Evolutionary conservation across 2,888 invertebrate species (phyloP), one percentile per base, ranked within the genome.

Genomic region (Graphium colonna): DNA sequence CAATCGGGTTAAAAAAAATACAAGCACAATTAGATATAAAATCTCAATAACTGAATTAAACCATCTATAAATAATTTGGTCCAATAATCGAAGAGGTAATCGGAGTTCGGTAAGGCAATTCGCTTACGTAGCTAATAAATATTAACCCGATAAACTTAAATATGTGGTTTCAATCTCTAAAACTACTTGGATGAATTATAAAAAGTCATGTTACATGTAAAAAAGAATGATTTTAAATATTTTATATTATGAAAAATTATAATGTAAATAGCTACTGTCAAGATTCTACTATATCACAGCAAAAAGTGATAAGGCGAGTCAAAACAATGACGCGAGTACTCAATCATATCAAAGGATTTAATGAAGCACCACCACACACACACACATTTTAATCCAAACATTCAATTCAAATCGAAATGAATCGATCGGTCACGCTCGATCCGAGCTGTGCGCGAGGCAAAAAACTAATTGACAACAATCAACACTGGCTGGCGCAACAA

Each of bases 381-480:
- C 5, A 21, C 21, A 75, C 81, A 81, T 80, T 81, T 81, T 79
- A 86, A 84, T 81, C 73, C 85, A 85, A 86, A 86, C 80, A 86
- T 79, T 81, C 75, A 77, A 83, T 85, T 83, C 79, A 78, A 78
- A 79, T 77, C 74, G 65, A 71, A 75, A 70, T 68, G 71, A 84
- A 80, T 81, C 78, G 81, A 84, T 85, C 81, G 63, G 79, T 77
- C 72, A 80, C 79, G 83, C 78, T 79, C 68, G 71, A 21, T 21
- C 21, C 21, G 21, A 5, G 21, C 21, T 3, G 3, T 76, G 82
- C 79, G 77, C 75, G 77, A 81, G 73, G 82, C 81, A 86, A 85
- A 86, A 86, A 86, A 80, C 79, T 84, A 87, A 88, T 85, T 87
- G 88, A 86, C 84, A 84, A 85, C 85, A 86, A 88, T 86, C 87